Conservation (phyloP, 2,888 invertebrate species). For the Thecocarcelia acutangulata region DNA sequence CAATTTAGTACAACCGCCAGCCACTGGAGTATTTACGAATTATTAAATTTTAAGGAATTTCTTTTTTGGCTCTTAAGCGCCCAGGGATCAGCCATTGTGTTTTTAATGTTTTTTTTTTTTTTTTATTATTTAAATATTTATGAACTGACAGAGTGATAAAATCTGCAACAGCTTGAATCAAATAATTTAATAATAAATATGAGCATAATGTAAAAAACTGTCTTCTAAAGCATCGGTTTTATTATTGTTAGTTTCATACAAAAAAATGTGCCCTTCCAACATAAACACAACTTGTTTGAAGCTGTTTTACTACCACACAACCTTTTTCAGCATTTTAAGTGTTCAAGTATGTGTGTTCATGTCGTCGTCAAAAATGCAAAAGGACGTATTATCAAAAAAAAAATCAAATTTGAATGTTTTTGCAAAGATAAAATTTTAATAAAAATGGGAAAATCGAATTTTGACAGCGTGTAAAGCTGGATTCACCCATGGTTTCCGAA, state of each 20-base stretch:
- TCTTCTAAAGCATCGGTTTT: too few species aligned
- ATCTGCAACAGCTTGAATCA: background rate
- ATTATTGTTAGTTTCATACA: background rate
- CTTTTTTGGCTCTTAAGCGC: background rate
- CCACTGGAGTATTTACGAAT: conserved; percentile 5
- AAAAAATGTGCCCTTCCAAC: conserved; percentile 23
- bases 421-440: too few species aligned
- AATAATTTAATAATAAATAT: background rate
- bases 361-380: too few species aligned
- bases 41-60: conserved; percentile 9
- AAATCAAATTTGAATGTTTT: too few species aligned
- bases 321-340: too few species aligned
- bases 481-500: too few species aligned
- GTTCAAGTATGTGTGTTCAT: too few species aligned
- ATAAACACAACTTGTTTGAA: conserved; percentile 61
- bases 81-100: background rate
- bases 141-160: background rate
- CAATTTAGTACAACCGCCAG: conserved; percentile 15
- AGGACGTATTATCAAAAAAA: too few species aligned
- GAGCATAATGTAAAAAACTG: too few species aligned
- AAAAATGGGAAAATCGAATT: too few species aligned
- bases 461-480: too few species aligned
- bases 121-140: background rate
- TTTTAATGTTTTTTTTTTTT: background rate
- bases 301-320: background rate